Percentiles rank a stretch among this genome's conserved stretches.
phyloP scores from a whole-genome alignment of 1,140 invertebrate genomes.

The Temnothorax longispinosus region DNA sequence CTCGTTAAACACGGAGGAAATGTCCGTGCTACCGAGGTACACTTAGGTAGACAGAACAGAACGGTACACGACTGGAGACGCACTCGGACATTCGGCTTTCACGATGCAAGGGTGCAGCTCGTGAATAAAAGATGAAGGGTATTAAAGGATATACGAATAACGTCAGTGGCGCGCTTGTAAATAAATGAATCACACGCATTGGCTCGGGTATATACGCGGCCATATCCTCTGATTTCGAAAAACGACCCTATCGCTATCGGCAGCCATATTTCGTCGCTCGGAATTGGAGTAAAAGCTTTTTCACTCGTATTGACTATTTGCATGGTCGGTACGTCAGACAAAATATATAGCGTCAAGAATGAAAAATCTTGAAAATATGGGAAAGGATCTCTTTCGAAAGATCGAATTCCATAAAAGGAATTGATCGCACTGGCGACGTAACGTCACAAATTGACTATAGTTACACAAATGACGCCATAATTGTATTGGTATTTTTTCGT shows the following conservation, averaged over 20 bases:
- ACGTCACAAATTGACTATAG: not conserved
- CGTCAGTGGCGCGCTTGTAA: conserved; percentile 43
- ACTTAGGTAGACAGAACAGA: conserved; percentile 14
- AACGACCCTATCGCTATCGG: conserved; percentile 33
- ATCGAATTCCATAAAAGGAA: conserved; percentile 7
- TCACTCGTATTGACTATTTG: conserved; percentile 48
- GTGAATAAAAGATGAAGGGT: conserved; percentile 59
- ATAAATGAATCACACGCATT: conserved; percentile 58
- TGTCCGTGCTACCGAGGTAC: not conserved
- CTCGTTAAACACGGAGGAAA: conserved; percentile 48
- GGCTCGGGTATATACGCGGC: not conserved
- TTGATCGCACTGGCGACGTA: not conserved
- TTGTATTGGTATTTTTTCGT: not conserved
- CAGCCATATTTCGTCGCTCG: conserved; percentile 37
- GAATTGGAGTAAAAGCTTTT: conserved; percentile 58
- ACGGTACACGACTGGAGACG: conserved; percentile 23
- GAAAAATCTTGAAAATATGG: conserved; percentile 50
- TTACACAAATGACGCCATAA: not conserved
- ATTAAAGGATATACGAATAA: conserved; percentile 62
- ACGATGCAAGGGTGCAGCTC: conserved; percentile 19
- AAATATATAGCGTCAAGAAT: conserved; percentile 40
- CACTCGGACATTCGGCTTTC: conserved; percentile 54
- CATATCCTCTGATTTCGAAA: conserved; percentile 51
- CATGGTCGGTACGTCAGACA: conserved; percentile 25
- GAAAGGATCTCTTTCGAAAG: not conserved